These are phyloP conservation scores for Numenius arquata DNA, from an alignment of 2,113 vertebrate species.

Conservation along the genomic window DNA sequence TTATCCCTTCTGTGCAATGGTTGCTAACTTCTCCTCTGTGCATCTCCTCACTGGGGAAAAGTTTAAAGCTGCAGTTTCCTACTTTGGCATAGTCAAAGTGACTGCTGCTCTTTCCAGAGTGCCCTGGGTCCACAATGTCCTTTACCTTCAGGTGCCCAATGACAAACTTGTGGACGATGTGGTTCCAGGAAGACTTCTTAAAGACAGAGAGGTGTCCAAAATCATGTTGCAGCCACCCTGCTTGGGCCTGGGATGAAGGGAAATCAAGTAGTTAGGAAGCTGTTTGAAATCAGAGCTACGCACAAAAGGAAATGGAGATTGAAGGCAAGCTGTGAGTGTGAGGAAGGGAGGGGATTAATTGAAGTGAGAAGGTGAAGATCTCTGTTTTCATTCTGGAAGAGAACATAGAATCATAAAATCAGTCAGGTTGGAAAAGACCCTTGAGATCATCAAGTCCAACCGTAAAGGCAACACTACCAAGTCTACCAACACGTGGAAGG, in stretches of 20 bases:
- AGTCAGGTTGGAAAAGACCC: not conserved
- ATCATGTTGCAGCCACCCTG: conserved; percentile 96
- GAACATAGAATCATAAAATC: not conserved
- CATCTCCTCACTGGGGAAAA: not conserved
- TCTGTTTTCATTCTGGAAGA: not conserved
- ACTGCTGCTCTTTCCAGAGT: not conserved
- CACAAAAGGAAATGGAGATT: not conserved
- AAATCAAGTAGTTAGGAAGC: not conserved
- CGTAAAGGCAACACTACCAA: not conserved
- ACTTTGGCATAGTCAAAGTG: not conserved
- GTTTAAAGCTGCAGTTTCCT: not conserved
- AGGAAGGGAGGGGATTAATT: not conserved
- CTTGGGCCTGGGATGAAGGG: conserved; percentile 78
- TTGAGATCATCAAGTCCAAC: not conserved
- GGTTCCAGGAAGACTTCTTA: conserved; percentile 88
- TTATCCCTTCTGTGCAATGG: not conserved
- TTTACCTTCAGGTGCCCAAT: conserved; percentile 94
- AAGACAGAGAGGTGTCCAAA: conserved; percentile 96
- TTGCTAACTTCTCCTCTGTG: not conserved
- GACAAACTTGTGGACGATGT: conserved; percentile 87
- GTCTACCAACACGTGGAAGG: not conserved
- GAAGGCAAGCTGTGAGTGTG: not conserved
- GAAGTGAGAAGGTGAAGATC: not conserved
- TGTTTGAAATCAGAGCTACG: not conserved
- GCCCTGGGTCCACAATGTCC: not conserved